phyloP scores from a whole-genome alignment of 2,888 invertebrate genomes.

The Malthinus seriepunctatus region DNA sequence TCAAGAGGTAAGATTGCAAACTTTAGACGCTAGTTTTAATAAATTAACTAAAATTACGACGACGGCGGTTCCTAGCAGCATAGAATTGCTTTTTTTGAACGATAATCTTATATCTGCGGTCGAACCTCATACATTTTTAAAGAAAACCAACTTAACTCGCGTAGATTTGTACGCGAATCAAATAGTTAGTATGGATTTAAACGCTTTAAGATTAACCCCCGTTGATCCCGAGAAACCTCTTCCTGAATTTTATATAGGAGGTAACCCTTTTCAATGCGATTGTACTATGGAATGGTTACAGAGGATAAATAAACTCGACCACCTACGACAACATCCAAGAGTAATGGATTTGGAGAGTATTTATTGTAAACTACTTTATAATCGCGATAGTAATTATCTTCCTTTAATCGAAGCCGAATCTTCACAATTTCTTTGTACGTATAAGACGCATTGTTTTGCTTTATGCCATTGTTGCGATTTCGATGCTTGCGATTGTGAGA shows the following conservation, averaged over 20 bases:
- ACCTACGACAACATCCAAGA: slow-evolving; percentile 83
- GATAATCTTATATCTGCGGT: slow-evolving; percentile 85
- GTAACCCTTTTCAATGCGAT: slow-evolving; percentile 93
- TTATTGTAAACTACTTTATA: slow-evolving; percentile 85
- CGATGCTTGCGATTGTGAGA: slow-evolving; percentile 96
- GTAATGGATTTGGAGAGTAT: slow-evolving; percentile 90
- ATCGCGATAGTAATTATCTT: slow-evolving; percentile 80
- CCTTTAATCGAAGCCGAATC: slow-evolving; percentile 86
- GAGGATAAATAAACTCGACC: slow-evolving; percentile 82
- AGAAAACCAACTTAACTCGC: slow-evolving; percentile 84
- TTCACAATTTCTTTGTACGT: slow-evolving; percentile 89
- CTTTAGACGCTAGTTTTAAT: slow-evolving; percentile 90
- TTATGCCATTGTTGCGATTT: slow-evolving; percentile 96
- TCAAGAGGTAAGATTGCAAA: slow-evolving; percentile 75
- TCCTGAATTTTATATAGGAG: slow-evolving; percentile 91
- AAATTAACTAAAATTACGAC: slow-evolving; percentile 77
- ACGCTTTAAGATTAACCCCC: slow-evolving; percentile 80
- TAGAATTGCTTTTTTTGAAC: slow-evolving; percentile 84
- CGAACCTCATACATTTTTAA: slow-evolving; percentile 87
- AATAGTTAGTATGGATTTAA: slow-evolving; percentile 87
- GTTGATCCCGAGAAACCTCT: slow-evolving; percentile 75
- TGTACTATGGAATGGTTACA: slow-evolving; percentile 97
- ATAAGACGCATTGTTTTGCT: slow-evolving; percentile 92
- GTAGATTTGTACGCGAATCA: slow-evolving; percentile 93
- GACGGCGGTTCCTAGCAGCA: slow-evolving; percentile 78